Evolutionary conservation across 1,140 invertebrate genomes (phyloP).

Genomic region (Tribolium castaneum): DNA sequence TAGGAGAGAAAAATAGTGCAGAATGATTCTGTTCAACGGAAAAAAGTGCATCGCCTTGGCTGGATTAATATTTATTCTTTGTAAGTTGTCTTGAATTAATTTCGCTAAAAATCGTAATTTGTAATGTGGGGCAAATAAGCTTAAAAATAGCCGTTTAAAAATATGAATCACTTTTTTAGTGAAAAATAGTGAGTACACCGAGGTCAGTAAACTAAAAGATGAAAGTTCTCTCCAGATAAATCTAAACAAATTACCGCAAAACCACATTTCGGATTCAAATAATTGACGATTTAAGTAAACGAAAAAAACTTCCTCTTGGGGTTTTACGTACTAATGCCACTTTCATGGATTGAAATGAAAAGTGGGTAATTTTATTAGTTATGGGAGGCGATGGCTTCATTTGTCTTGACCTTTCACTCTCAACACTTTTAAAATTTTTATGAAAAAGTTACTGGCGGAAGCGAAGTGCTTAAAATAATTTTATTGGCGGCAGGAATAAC

Average conservation of each 20-base stretch:
- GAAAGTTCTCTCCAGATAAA: neutral
- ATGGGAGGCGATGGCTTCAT: neutral
- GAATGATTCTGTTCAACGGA: neutral
- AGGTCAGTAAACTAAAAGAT: slow-evolving; percentile 15
- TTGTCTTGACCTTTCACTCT: neutral
- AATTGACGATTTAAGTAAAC: slow-evolving; percentile 15
- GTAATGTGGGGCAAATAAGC: neutral
- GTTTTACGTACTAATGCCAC: neutral
- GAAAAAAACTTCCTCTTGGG: slow-evolving; percentile 11
- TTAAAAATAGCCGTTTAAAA: too few relatives aligned
- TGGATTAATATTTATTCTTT: neutral
- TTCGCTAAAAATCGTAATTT: neutral
- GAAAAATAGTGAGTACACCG: neutral
- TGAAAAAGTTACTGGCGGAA: too few relatives aligned
- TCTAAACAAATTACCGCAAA: slow-evolving; percentile 2
- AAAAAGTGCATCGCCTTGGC: neutral
- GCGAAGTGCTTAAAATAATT: too few relatives aligned
- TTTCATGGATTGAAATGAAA: neutral
- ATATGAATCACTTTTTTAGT: too few relatives aligned
- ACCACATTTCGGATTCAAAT: slow-evolving; percentile 20
- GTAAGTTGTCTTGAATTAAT: neutral
- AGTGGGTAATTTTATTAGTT: neutral
- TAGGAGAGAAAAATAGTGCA: neutral
- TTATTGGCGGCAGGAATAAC: too few relatives aligned
- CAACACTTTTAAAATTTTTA: neutral